Conservation (phyloP, 2,113 vertebrate genomes). For the Trachemys scripta region DNA sequence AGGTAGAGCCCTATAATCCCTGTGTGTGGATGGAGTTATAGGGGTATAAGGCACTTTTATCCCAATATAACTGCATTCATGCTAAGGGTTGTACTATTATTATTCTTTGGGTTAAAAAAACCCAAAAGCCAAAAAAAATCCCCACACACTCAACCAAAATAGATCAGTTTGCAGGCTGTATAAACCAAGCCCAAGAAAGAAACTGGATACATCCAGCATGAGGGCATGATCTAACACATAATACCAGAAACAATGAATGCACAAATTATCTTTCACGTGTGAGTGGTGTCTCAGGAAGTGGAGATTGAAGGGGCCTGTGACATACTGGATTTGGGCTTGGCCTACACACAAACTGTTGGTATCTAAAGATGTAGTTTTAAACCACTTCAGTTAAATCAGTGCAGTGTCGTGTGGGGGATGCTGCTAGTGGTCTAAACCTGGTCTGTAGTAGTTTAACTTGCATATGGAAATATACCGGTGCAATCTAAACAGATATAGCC, state of each 20-base stretch:
- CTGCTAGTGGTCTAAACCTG: neutral
- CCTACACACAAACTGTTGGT: neutral
- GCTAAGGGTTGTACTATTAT: neutral
- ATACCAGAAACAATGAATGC: neutral
- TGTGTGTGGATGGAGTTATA: neutral
- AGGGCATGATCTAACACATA: neutral
- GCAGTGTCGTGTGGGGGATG: neutral
- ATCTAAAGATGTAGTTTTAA: neutral
- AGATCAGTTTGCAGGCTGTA: neutral
- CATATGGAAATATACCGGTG: neutral
- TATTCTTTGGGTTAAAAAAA: neutral
- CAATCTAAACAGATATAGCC: accelerated
- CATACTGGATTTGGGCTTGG: neutral
- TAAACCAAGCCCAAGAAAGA: neutral
- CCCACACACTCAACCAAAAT: neutral
- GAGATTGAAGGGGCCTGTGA: neutral
- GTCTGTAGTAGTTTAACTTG: neutral
- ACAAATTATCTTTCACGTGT: neutral
- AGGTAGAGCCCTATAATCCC: neutral
- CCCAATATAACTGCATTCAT: neutral
- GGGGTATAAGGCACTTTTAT: neutral
- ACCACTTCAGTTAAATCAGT: neutral
- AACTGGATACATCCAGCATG: neutral
- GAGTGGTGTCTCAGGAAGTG: neutral
- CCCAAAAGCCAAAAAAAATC: neutral